These are phyloP conservation scores for Paramuricea clavata DNA, from an alignment of 92 coral and sea anemone species.

Conservation along the genomic window DNA sequence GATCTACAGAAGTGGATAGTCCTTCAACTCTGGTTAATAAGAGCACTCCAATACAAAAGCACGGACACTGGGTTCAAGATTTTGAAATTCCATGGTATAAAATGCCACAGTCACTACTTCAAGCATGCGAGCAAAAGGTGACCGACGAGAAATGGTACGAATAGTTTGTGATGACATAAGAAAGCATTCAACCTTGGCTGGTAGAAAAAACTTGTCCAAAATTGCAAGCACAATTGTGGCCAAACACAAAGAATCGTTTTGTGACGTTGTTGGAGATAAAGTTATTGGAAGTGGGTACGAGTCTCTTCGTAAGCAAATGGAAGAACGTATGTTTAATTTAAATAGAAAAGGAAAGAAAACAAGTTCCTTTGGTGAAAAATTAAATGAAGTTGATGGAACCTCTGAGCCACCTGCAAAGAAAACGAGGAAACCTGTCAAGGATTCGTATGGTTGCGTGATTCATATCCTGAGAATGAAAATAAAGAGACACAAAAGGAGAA, in stretches of 20 bases:
- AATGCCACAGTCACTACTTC: constrained; percentile 24
- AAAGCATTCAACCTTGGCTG: constrained; percentile 8
- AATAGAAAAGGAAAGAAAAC: constrained; percentile 4
- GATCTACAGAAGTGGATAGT: not conserved
- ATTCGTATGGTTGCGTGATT: not conserved
- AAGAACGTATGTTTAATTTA: constrained; percentile 10
- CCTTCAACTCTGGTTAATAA: constrained; percentile 3
- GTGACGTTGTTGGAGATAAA: constrained; percentile 3
- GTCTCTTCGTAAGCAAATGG: constrained; percentile 28
- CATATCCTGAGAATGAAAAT: constrained; percentile 21
- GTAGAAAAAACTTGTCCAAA: constrained; percentile 37
- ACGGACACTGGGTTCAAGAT: constrained; percentile 20
- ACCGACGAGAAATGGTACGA: constrained; percentile 28
- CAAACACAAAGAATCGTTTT: constrained; percentile 20
- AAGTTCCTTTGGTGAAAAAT: not conserved
- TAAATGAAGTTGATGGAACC: not conserved
- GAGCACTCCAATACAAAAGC: not conserved
- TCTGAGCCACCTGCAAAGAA: not conserved
- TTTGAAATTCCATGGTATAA: constrained; percentile 30
- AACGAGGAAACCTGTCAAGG: not conserved
- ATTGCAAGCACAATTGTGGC: constrained; percentile 20
- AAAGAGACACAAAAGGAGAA: constrained; percentile 19
- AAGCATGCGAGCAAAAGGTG: constrained; percentile 30
- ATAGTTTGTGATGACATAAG: constrained; percentile 18
- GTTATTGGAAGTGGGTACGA: constrained; percentile 26